Evolutionary conservation across 2,113 vertebrate genomes (phyloP).

Genomic region (Thamnophis sirtalis): DNA sequence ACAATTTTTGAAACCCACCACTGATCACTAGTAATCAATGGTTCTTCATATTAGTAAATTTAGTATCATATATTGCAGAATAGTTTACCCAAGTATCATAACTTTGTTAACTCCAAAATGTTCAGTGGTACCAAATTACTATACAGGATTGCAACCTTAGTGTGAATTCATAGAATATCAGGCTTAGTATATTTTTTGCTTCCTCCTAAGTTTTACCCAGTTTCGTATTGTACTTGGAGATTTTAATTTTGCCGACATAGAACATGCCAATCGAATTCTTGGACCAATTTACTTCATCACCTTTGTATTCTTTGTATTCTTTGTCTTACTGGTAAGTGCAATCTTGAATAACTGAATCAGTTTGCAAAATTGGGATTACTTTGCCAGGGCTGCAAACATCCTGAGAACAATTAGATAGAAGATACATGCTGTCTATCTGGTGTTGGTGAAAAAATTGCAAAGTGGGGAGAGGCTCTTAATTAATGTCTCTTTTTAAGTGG

Average conservation of each 20-base stretch:
- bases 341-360: background rate
- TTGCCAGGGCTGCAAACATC: background rate
- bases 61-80: background rate
- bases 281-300: slow-evolving; percentile 75
- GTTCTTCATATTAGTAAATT: background rate
- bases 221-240: slow-evolving; percentile 73
- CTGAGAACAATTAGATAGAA: background rate
- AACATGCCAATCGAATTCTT: slow-evolving; percentile 62
- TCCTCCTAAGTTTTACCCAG: slow-evolving; percentile 66
- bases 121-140: background rate
- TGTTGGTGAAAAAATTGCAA: background rate
- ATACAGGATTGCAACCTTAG: background rate
- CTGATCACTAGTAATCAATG: background rate
- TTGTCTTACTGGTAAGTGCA: slow-evolving; percentile 69
- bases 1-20: too few species aligned
- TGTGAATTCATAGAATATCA: background rate
- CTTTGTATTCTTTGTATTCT: slow-evolving; percentile 73
- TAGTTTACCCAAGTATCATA: too few species aligned
- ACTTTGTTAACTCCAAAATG: background rate
- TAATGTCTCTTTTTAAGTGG: background rate
- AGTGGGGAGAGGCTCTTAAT: background rate
- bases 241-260: slow-evolving; percentile 67
- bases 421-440: background rate
- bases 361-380: background rate
- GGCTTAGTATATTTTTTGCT: slow-evolving; percentile 9